Evolutionary conservation across 2,113 vertebrate genomes (phyloP), one percentile per base, ranked within the genome.

Genomic region (Chloropsis hardwickii): DNA sequence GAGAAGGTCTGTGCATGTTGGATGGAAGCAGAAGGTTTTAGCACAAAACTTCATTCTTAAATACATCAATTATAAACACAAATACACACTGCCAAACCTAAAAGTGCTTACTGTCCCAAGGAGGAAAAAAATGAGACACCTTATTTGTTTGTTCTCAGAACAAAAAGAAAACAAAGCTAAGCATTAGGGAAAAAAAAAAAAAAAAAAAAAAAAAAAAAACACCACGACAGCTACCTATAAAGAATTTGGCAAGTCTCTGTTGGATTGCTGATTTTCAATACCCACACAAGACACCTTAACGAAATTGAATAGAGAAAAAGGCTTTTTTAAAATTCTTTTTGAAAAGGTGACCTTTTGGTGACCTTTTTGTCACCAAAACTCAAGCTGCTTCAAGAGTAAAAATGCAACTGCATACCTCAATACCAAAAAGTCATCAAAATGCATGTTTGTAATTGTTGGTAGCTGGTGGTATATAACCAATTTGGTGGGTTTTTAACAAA

Each of bases 321-420:
- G 3, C 2, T 7, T 27, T 57, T 42, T 50, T 5, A 2, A 1
- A 0, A 37, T 70, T 62, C 1, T 64, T 51, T 84, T 65, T 35
- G 11, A 65, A 69, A 57, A 76, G 1, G n/a, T n/a, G n/a, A n/a
- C n/a, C n/a, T n/a, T n/a, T n/a, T n/a, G n/a, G n/a, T n/a, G n/a
- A 24, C 6, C 27, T 87, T 86, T 53, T 56, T 48, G 23, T 28
- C 19, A 79, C 6, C 23, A 39, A 56, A 73, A 50, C 12, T 74
- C 35, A 90, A 15, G 18, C 6, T 58, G 14, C 25, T 67, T 51
- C 33, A 76, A 76, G 28, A 67, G 8, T 7, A 87, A 54, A 53
- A 62, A 42, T 58, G 25, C 6, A 86, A 37, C 8, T 5, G 1
- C 16, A 7, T 29, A 12, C 9, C 8, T n/a, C 23, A 42, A 45